phyloP scores from a whole-genome alignment of 2,797 vertebrate genomes.

The Cryptoprocta ferox region DNA sequence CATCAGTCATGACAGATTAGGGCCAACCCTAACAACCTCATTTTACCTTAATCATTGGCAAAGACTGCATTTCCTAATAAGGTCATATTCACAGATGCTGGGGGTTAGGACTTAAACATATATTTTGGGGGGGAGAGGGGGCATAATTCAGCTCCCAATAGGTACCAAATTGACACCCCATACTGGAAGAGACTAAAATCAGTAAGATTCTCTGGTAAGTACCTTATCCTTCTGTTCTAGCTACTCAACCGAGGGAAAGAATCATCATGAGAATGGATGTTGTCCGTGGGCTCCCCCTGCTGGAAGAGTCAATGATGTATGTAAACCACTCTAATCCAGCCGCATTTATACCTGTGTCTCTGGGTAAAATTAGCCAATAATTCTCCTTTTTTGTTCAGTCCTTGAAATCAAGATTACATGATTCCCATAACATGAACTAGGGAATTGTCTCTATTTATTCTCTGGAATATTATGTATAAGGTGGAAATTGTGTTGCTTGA shows the following conservation, averaged over 20 bases:
- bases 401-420: slow-evolving; percentile 15
- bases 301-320: background rate
- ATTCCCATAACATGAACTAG: background rate
- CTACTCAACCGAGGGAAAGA: background rate
- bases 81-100: background rate
- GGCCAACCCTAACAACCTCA: background rate
- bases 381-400: background rate
- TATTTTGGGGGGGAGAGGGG: background rate
- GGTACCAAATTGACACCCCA: background rate
- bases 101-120: background rate
- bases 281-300: background rate
- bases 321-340: background rate
- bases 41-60: background rate
- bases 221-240: background rate
- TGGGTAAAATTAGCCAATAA: background rate
- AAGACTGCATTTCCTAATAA: slow-evolving; percentile 24
- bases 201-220: background rate
- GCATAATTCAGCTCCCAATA: background rate
- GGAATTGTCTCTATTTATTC: background rate
- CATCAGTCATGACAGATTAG: background rate
- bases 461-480: background rate
- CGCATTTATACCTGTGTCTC: background rate
- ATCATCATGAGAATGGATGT: background rate
- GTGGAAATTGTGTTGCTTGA: background rate
- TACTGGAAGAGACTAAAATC: background rate